Base-by-base conservation (phyloP, 2,888 invertebrate genomes). In the Drosophila picticornis region DNA sequence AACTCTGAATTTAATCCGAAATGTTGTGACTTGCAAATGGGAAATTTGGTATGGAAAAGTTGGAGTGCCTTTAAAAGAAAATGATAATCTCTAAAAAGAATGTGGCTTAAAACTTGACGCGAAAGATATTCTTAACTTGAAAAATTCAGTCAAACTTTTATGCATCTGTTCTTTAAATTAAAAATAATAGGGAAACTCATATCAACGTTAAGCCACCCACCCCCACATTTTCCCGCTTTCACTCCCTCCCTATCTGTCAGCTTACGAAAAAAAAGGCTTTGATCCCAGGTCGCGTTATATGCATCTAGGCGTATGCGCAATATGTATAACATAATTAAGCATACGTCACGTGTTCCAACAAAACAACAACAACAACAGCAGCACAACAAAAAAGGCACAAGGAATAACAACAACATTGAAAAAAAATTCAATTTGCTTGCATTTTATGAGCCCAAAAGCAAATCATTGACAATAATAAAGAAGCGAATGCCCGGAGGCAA, bases 391-490 rank as follows among this genome's bases (percentile, higher is more conserved):
- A 27, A 48, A 27, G 51, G 27, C 38, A 46, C 50, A 75, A 63
- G 61, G 48, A 59, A 55, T 13, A 38, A 25, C 51, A 51, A 34
- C 29, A 55, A 62, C 27, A 46, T 58, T 51, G 32, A 53, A 29
- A 53, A 55, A 36, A 75, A 74, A 90, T 90, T 90, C 85, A 90
- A 88, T 88, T 88, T 90, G 77, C 81, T 56, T 73, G 79, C 77
- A 89, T 90, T 88, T 90, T 89, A 90, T 79, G 88, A 74, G 81
- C 65, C 75, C 80, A 77, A 78, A 88, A 85, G 90, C 83, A 85
- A 90, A 85, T 85, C 90, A 85, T 90, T 90, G 85, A 78, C 90
- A 85, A 90, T 85, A 82, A 88, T 90, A 88, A 85, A 80, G 78
- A 78, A 69, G 59, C 61, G 50, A 57, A 72, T 61, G 53, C 68